phyloP scores from a whole-genome alignment of 2,113 vertebrate genomes.

The Phalacrocorax brasilianus region DNA sequence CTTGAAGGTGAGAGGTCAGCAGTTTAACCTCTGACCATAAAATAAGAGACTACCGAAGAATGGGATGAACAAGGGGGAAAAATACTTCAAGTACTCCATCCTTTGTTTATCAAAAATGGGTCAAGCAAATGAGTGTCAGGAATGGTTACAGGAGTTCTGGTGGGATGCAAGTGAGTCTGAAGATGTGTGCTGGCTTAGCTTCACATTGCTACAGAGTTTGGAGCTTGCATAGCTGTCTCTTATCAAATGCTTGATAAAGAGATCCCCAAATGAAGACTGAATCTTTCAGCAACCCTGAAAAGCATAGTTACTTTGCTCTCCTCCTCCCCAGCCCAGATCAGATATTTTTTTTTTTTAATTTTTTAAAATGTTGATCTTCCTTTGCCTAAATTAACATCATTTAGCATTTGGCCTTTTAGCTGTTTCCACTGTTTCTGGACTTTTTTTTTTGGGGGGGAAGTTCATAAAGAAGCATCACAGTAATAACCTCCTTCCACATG shows the following conservation, averaged over 20 bases:
- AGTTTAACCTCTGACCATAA: conserved; percentile 94
- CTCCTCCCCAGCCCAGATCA: background rate
- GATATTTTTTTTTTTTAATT: background rate
- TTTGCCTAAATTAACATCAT: background rate
- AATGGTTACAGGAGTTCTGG: conserved; percentile 46
- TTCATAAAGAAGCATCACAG: background rate
- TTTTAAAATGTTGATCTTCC: background rate
- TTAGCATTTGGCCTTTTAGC: background rate
- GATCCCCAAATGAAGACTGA: background rate
- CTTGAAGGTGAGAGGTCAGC: conserved; percentile 91
- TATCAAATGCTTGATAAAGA: background rate
- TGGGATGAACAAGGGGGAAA: conserved; percentile 61
- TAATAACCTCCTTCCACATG: background rate
- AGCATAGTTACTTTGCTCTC: background rate
- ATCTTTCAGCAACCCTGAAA: background rate
- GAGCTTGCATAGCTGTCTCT: background rate
- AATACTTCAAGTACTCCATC: conserved; percentile 65
- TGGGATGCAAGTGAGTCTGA: background rate
- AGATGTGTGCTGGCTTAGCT: background rate
- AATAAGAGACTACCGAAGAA: conserved; percentile 70
- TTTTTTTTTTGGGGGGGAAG: background rate
- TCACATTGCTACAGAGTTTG: background rate
- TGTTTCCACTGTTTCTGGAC: background rate
- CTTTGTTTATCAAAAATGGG: conserved; percentile 71
- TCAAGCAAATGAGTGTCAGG: conserved; percentile 71